These are phyloP conservation scores for Dendroctonus valens DNA, from an alignment of 1,140 invertebrate species.

Conservation along the genomic window DNA sequence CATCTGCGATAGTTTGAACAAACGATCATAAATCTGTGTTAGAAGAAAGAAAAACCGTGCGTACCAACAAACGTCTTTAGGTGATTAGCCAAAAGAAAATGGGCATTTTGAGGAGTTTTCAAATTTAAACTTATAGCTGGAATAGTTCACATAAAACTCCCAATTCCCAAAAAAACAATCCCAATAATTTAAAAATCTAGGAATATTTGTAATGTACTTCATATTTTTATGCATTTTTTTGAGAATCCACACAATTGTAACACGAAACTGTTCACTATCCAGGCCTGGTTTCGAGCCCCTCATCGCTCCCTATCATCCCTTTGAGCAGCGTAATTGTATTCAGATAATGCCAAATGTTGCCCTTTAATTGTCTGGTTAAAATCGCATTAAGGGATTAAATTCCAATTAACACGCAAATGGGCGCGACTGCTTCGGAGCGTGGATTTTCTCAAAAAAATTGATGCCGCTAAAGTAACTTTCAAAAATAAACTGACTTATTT, in stretches of 20 bases:
- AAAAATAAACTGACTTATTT: no score
- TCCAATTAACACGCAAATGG: slow-evolving; percentile 12
- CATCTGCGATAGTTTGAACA: no score
- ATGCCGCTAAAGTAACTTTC: no score
- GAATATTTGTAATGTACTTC: not conserved
- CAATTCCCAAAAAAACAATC: not conserved
- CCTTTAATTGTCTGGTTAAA: slow-evolving; percentile 21
- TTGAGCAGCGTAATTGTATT: not conserved
- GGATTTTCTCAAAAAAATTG: no score
- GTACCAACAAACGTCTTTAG: no score
- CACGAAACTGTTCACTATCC: slow-evolving; percentile 2
- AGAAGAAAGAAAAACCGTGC: not conserved
- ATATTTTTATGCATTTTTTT: no score
- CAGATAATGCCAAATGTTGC: slow-evolving; percentile 23
- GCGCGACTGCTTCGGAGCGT: not conserved
- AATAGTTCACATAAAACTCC: no score
- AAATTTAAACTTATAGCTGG: no score
- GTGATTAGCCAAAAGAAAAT: no score
- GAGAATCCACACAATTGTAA: not conserved
- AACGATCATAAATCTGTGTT: not conserved
- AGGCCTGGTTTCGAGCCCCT: not conserved
- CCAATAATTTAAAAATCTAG: not conserved
- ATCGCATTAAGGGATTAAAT: slow-evolving; percentile 21
- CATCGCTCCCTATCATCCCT: not conserved
- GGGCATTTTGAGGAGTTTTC: no score